A percentile compares a stretch with the other conserved stretches of the same genome.
Conservation (phyloP, 2,113 vertebrate species). For the Rhabdornis inornatus region DNA sequence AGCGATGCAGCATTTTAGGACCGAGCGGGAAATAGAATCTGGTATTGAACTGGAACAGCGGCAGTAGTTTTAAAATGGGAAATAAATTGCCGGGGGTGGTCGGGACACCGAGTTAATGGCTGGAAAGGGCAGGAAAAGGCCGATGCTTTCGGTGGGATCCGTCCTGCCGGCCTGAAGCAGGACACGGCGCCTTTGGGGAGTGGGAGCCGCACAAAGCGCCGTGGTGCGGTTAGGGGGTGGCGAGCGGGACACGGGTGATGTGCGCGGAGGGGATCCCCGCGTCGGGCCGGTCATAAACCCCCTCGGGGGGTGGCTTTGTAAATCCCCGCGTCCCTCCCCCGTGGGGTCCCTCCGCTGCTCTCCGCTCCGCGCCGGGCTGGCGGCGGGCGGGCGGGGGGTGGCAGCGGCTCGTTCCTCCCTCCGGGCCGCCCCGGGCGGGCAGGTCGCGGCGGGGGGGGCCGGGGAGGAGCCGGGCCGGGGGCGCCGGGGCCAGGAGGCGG, state of each 20-base stretch:
- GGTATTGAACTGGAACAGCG: slow-evolving; percentile 53
- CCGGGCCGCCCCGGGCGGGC: not conserved
- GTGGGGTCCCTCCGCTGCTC: not conserved
- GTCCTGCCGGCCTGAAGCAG: not conserved
- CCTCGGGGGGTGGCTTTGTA: not conserved
- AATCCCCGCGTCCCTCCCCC: not conserved
- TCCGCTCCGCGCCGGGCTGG: not conserved
- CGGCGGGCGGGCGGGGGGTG: not conserved
- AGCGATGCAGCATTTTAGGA: slow-evolving; percentile 42
- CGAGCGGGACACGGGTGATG: not conserved
- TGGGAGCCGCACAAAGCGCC: not conserved
- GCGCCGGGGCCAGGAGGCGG: not conserved
- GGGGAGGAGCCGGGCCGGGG: not conserved
- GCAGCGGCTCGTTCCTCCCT: not conserved
- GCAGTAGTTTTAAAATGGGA: not conserved
- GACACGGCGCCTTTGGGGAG: not conserved
- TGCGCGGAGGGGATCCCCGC: not conserved
- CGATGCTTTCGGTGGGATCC: not conserved
- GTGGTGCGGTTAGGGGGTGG: fast-evolving
- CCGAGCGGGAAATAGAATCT: slow-evolving; percentile 53
- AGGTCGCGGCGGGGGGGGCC: not conserved
- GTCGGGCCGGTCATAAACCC: not conserved
- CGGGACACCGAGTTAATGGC: not conserved
- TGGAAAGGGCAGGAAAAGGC: not conserved
- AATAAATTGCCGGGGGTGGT: slow-evolving; percentile 28